Evolutionary conservation across 2,888 invertebrate species (phyloP), one percentile per base, ranked within the genome.

Genomic region (Drosophila stalkeri): DNA sequence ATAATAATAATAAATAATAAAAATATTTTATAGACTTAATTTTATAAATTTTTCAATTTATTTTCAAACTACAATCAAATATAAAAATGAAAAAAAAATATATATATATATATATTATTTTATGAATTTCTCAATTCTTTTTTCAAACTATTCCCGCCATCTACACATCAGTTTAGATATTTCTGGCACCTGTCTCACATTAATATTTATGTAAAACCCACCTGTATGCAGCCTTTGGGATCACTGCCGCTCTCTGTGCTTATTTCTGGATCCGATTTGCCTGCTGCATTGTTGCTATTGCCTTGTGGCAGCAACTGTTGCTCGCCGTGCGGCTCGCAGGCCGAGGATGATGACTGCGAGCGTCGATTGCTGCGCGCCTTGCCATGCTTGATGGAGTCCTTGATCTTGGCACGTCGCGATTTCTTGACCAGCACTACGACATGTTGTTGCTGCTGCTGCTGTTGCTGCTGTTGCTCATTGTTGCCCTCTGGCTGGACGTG

Each of bases 401-500:
- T 94, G 91, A 79, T 94, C 92, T 93, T 94, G 93, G 91, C 92
- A 86, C 92, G 90, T 2, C 92, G 90, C 27, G 91, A 86, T 74
- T 95, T 95, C 72, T 93, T 93, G 44, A 89, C 84, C 67, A 89
- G 69, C 9, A 90, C 85, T n/a, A 89, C 86, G 20, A 86, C 77
- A 60, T 83, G 86, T 51, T 82, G 84, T 31, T 82, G 81, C 11
- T 64, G 81, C 12, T 65, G 66, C 2, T 66, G 74, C 11, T 46
- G 72, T 14, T 64, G 70, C 52, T 55, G 64, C 35, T 59, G 74
- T 20, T 35, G 67, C 31, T 75, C 81, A 31, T 60, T 67, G 61
- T 55, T 61, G 52, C 64, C 14, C 44, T 79, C 96, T 91, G 96
- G 96, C 92, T 96, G 96, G 91, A 96, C 96, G 89, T 97, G 96